phyloP scores from a whole-genome alignment of 2,888 invertebrate species.

The Gastrophysa polygoni region DNA sequence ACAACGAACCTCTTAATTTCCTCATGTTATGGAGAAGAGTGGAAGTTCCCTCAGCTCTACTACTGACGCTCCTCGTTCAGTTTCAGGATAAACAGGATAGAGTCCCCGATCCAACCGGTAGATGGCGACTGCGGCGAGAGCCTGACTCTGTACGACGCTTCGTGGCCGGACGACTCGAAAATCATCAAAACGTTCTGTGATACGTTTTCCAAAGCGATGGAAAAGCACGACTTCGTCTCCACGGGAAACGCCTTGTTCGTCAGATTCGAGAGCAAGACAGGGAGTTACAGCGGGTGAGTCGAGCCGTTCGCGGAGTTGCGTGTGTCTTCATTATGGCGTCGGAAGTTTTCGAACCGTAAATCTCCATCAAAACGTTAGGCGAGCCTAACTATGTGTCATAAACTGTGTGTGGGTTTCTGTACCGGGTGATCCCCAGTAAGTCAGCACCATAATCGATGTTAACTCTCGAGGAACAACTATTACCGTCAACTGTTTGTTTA shows the following conservation, averaged over 20 bases:
- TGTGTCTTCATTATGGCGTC: neutral
- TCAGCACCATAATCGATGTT: too few species aligned
- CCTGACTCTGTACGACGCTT: conserved; percentile 86
- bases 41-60: too few species aligned
- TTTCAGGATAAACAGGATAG: conserved; percentile 86
- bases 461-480: too few species aligned
- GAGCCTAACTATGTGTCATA: too few species aligned
- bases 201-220: conserved; percentile 91
- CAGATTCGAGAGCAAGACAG: conserved; percentile 88
- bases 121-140: conserved; percentile 91
- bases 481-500: neutral
- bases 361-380: neutral
- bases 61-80: too few species aligned
- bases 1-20: too few species aligned
- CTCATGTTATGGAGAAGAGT: too few species aligned
- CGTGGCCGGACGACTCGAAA: conserved; percentile 85
- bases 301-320: neutral
- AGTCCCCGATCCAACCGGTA: conserved; percentile 84
- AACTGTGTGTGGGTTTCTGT: too few species aligned
- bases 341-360: neutral
- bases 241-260: conserved; percentile 87
- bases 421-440: too few species aligned
- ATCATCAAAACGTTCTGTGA: conserved; percentile 95
- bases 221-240: conserved; percentile 91
- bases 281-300: conserved; percentile 83